Conservation (phyloP, 2,888 invertebrate species). For the Deilephila porcellus region DNA sequence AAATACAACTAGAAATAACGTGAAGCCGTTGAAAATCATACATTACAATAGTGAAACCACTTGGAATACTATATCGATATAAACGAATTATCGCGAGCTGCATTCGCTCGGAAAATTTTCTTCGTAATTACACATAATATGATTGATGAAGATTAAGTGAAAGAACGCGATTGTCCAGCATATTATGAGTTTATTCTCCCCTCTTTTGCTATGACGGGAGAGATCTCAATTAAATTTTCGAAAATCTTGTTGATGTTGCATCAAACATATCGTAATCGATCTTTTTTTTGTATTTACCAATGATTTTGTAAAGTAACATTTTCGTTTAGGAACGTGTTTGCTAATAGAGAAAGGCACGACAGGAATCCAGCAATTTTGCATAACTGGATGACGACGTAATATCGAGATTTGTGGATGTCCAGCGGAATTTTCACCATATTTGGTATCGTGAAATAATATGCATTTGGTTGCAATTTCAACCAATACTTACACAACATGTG, state of each 20-base stretch:
- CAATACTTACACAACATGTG: not conserved
- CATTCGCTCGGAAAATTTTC: not conserved
- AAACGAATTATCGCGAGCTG: not conserved
- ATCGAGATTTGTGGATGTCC: not conserved
- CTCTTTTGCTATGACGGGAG: not conserved
- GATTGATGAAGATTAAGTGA: not conserved
- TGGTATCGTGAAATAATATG: not conserved
- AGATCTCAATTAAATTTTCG: not conserved
- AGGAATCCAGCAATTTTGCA: constrained; percentile 1
- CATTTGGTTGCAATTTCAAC: not conserved
- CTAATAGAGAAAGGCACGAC: constrained; percentile 3
- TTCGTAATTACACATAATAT: constrained; percentile 1
- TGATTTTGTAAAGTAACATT: not conserved
- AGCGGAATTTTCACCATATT: not conserved
- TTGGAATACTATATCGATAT: constrained; percentile 7
- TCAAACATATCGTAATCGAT: too few relatives aligned
- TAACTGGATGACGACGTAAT: constrained; percentile 6
- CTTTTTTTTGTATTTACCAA: too few relatives aligned
- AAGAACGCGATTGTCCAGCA: not conserved
- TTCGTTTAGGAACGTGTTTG: not conserved
- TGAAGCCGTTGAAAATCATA: constrained; percentile 27
- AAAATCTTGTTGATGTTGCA: not conserved
- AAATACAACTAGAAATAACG: constrained; percentile 19
- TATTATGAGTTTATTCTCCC: not conserved
- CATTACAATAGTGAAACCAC: constrained; percentile 8